phyloP scores from a whole-genome alignment of 1,140 invertebrate species.

The Drosophila nebulosa region DNA sequence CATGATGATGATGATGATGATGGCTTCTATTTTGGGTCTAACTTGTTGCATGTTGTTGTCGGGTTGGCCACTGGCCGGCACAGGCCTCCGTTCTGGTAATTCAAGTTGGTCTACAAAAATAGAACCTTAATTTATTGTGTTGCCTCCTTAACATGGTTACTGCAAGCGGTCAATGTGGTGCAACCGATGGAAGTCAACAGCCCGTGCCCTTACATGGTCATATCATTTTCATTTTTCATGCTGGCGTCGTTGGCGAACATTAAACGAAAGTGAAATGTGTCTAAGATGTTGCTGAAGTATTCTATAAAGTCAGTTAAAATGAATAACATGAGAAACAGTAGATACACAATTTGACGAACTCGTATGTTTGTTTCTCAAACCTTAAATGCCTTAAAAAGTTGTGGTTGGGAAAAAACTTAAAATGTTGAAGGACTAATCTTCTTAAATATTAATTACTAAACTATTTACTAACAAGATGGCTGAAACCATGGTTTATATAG shows the following conservation, averaged over 20 bases:
- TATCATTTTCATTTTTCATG: conserved; percentile 75
- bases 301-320: not conserved
- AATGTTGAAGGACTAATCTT: no score
- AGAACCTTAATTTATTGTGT: conserved; percentile 77
- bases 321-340: not conserved
- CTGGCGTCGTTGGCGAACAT: not conserved
- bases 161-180: conserved; percentile 4
- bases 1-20: not conserved
- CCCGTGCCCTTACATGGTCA: conserved; percentile 62
- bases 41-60: conserved; percentile 69
- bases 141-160: conserved; percentile 33
- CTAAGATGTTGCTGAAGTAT: conserved; percentile 1
- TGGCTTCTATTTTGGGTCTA: conserved; percentile 75
- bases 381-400: no score
- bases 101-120: conserved; percentile 76
- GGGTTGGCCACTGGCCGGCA: conserved; percentile 18
- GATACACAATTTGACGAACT: not conserved
- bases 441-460: no score
- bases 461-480: no score
- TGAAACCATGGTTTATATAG: no score
- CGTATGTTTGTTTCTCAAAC: no score
- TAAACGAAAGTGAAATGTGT: conserved; percentile 60
- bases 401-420: no score
- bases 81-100: conserved; percentile 43
- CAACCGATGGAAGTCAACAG: not conserved